phyloP scores from a whole-genome alignment of 2,113 vertebrate species.

The Pangasianodon hypophthalmus region DNA sequence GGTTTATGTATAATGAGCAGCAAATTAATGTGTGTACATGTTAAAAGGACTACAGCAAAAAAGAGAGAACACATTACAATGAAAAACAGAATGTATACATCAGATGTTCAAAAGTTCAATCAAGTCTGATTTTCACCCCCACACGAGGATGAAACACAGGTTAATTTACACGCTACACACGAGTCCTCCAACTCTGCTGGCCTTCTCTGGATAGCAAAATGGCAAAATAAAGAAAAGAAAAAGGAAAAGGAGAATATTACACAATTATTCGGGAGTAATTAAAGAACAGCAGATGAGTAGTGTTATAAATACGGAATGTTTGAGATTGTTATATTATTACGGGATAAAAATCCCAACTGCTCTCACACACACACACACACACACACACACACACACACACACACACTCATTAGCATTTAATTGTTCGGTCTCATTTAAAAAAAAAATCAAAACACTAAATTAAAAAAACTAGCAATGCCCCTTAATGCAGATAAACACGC shows the following conservation, averaged over 20 bases:
- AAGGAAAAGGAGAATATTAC: not conserved
- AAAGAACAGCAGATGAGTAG: not conserved
- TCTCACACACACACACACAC: not conserved
- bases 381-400: not conserved
- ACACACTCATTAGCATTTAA: not conserved
- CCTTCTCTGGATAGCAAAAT: conserved; percentile 27
- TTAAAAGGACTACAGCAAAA: not conserved
- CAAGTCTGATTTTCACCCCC: conserved; percentile 1
- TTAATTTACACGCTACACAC: conserved; percentile 39
- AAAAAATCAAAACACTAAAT: too few relatives aligned
- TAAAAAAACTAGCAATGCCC: not conserved
- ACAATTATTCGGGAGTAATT: not conserved
- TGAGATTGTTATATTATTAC: too few relatives aligned
- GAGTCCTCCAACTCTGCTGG: conserved; percentile 35
- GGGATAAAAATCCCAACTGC: not conserved
- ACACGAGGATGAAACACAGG: conserved; percentile 14
- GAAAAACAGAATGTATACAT: not conserved
- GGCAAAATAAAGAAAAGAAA: not conserved
- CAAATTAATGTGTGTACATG: not conserved
- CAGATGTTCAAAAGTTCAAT: not conserved
- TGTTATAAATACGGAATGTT: not conserved
- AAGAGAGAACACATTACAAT: not conserved
- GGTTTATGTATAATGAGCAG: not conserved
- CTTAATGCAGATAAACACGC: not conserved
- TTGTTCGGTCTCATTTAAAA: too few relatives aligned